Evolutionary conservation across 2,797 vertebrate species (phyloP).

Genomic region (Etheostoma nigrum): DNA sequence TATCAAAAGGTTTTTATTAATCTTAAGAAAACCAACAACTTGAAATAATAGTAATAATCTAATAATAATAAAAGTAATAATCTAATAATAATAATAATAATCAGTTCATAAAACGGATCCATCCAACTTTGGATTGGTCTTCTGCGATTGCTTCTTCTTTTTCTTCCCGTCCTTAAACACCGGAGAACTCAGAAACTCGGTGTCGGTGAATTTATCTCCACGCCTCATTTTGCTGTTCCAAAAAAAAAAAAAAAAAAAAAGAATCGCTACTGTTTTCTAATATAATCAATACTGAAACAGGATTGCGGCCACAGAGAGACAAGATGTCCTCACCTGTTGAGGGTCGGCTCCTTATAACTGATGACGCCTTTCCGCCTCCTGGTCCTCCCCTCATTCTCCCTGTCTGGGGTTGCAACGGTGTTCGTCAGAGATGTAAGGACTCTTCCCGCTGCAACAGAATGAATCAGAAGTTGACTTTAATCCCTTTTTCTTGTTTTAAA

Average conservation of each 20-base stretch:
- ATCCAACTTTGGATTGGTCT: background rate
- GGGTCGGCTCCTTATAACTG: constrained; percentile 82
- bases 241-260: background rate
- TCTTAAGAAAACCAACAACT: background rate
- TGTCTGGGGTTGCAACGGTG: constrained; percentile 51
- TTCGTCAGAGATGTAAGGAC: constrained; percentile 78
- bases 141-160: constrained; percentile 48
- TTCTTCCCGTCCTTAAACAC: constrained; percentile 75
- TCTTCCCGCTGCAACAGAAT: constrained; percentile 61
- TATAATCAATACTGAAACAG: background rate
- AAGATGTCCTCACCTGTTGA: constrained; percentile 75
- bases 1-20: constrained; percentile 24
- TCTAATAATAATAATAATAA: background rate
- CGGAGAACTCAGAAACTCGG: constrained; percentile 79
- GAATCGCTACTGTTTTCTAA: background rate
- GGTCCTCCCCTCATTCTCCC: constrained; percentile 38
- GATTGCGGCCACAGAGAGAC: background rate
- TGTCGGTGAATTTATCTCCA: constrained; percentile 82
- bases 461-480: background rate
- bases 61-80: background rate
- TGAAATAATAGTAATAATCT: background rate
- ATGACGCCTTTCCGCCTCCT: constrained; percentile 62
- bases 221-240: constrained; percentile 84
- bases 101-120: constrained; percentile 1
- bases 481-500: no score